Percentiles rank a stretch among this genome's conserved stretches.
Conservation (phyloP, 1,140 invertebrate species). For the Cotesia typhae region DNA sequence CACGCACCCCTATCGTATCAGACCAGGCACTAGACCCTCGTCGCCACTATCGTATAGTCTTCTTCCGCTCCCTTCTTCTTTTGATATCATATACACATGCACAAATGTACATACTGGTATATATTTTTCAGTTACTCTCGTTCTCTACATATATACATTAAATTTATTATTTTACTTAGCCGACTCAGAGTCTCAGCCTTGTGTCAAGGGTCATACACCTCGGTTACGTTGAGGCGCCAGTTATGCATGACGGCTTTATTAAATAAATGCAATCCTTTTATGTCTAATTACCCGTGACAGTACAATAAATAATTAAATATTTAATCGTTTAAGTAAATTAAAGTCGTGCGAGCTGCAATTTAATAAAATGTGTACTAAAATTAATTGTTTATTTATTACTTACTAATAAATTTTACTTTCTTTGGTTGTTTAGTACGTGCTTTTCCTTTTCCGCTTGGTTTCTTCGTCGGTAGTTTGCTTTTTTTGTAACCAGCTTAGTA, state of each 20-base stretch:
- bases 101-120: no score
- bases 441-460: constrained; percentile 74
- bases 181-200: constrained; percentile 39
- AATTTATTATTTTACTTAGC: constrained; percentile 38
- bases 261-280: neutral
- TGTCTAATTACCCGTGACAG: neutral
- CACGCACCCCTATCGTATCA: constrained; percentile 47
- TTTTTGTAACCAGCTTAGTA: constrained; percentile 70
- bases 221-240: constrained; percentile 20
- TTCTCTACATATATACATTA: constrained; percentile 42
- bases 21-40: constrained; percentile 28
- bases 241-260: neutral
- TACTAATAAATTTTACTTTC: constrained; percentile 89
- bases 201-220: constrained; percentile 46
- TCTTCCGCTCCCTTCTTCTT: constrained; percentile 2
- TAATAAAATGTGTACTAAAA: no score
- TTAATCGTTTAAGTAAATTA: no score
- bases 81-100: neutral
- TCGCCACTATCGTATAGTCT: constrained; percentile 24
- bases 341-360: constrained; percentile 14
- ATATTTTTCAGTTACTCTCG: neutral
- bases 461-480: constrained; percentile 76
- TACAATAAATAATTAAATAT: neutral
- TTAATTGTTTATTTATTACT: constrained; percentile 65
- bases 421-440: constrained; percentile 82